phyloP scores from a whole-genome alignment of 2,888 invertebrate species.

The Lottia gigantea region DNA sequence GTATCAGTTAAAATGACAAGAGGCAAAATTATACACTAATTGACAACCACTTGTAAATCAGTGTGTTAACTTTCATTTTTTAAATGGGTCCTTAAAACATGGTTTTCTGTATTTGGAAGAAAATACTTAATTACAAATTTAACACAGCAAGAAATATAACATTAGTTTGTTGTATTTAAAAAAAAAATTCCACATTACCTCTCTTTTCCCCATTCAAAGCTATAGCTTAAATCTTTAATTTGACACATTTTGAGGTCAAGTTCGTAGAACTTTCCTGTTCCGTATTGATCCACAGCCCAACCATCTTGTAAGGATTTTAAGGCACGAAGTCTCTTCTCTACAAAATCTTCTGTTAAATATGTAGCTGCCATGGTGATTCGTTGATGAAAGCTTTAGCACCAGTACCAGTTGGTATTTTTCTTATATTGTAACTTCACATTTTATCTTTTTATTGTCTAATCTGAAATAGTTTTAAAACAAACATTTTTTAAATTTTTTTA shows the following conservation, averaged over 20 bases:
- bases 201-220: conserved; percentile 59
- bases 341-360: conserved; percentile 46
- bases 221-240: conserved; percentile 47
- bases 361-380: conserved; percentile 23
- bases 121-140: too few species aligned
- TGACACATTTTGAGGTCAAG: conserved; percentile 64
- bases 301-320: conserved; percentile 36
- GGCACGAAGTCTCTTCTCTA: conserved; percentile 40
- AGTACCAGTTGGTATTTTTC: neutral
- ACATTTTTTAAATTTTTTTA: too few species aligned
- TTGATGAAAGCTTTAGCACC: neutral
- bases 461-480: too few species aligned
- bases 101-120: too few species aligned
- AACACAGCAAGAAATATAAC: neutral
- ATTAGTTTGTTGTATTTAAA: neutral
- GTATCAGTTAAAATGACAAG: neutral
- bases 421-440: too few species aligned
- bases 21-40: too few species aligned
- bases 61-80: too few species aligned
- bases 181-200: conserved; percentile 30
- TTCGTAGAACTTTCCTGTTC: conserved; percentile 45
- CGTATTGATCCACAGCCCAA: conserved; percentile 44
- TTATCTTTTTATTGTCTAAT: too few species aligned
- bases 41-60: too few species aligned
- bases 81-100: too few species aligned